Evolutionary conservation across 1,140 invertebrate species (phyloP).

Genomic region (Drosophila erecta): DNA sequence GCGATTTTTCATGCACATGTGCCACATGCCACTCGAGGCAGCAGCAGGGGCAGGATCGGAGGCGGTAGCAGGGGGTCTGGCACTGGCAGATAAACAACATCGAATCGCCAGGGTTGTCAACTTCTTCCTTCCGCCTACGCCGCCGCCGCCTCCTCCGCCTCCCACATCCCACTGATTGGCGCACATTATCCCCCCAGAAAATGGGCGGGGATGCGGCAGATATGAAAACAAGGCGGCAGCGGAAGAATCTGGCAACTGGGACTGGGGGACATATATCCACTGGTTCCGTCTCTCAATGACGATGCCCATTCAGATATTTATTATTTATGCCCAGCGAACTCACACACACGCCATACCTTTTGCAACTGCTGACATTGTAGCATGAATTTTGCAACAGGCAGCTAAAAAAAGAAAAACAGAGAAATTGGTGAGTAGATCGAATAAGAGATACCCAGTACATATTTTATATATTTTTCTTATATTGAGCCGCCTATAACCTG

Average conservation of each 20-base stretch:
- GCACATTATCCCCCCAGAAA: constrained; percentile 66
- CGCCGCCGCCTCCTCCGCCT: not conserved
- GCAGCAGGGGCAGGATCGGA: constrained; percentile 3
- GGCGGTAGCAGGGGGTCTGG: not conserved
- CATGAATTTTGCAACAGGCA: constrained; percentile 68
- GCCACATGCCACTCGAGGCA: constrained; percentile 10
- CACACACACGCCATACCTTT: constrained; percentile 26
- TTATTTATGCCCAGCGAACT: constrained; percentile 40
- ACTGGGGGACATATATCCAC: constrained; percentile 19
- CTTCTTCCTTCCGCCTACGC: constrained; percentile 20
- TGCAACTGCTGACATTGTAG: constrained; percentile 47
- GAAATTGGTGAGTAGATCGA: constrained; percentile 16
- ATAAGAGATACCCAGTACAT: not conserved
- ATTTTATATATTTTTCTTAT: too few relatives aligned
- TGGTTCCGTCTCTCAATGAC: constrained; percentile 57
- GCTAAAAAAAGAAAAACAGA: constrained; percentile 2
- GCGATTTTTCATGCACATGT: constrained; percentile 78
- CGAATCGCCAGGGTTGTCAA: constrained; percentile 27
- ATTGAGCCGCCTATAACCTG: too few relatives aligned
- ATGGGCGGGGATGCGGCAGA: constrained; percentile 31
- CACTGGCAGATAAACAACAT: constrained; percentile 24
- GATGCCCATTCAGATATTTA: constrained; percentile 49
- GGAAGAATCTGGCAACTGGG: constrained; percentile 26
- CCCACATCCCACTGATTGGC: constrained; percentile 56
- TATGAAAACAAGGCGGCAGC: constrained; percentile 27